Evolutionary conservation across 1,140 invertebrate species (phyloP), one percentile per base, ranked within the genome.

Genomic region (Tachypleus tridentatus): DNA sequence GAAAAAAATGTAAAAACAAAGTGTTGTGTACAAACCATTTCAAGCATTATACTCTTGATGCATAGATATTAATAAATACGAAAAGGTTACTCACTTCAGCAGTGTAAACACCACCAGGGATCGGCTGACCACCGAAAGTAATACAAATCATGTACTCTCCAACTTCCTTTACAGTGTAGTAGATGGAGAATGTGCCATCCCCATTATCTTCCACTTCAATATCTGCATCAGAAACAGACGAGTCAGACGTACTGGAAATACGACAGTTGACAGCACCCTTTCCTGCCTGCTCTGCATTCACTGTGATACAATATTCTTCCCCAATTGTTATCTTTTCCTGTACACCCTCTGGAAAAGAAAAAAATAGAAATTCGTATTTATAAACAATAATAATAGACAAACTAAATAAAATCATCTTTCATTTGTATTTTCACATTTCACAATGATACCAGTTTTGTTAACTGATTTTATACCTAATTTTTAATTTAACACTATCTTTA

Each of bases 61-160:
- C 29, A 29, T 29, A 29, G 29, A 29, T 29, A 29, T 29, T 29
- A 29, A 29, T 29, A 29, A 29, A 29, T 29, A 29, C 29, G 2
- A 29, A 29, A 29, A 29, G 29, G 29, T 29, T 29, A 83, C 83
- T 85, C 79, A 90, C 87, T 74, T 83, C 86, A 71, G 89, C 87
- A 50, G 85, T 85, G 77, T 89, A 91, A 69, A 88, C 85, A 69
- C 90, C 91, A 70, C 87, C 85, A 7, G 88, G 89, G 64, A 93
- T 81, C 7, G 87, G 84, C 77, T 91, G 87, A 64, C 91, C 91
- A 68, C 91, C 91, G 76, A 90, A 94, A 77, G 92, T 92, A 57
- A 93, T 84, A 72, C 84, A 89, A 57, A 94, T 82, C 4, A 87
- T 88, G 73, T 94, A 93, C 62, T 89, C 87, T 1, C 89, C 90